phyloP scores from a whole-genome alignment of 64 coral and sea anemone genomes.

The Montipora foliosa region DNA sequence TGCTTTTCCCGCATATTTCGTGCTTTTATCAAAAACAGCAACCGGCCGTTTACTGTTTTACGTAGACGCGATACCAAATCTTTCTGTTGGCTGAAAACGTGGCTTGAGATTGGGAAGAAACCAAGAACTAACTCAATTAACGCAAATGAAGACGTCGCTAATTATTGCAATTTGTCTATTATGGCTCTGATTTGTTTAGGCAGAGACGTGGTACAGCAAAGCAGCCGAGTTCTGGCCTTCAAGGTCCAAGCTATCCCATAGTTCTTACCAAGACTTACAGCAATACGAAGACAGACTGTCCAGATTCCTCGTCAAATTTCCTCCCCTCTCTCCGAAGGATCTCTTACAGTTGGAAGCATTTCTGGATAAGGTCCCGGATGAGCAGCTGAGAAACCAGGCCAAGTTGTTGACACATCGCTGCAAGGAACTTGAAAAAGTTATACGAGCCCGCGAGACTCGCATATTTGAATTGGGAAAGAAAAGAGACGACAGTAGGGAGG shows the following conservation, averaged over 20 bases:
- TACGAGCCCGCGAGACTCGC: conserved; percentile 67
- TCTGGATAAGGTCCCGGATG: conserved; percentile 54
- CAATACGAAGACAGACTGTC: conserved; percentile 51
- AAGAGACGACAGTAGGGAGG: background rate
- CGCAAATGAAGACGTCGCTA: background rate
- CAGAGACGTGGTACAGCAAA: conserved; percentile 85
- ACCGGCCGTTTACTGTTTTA: no score
- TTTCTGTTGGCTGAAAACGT: no score
- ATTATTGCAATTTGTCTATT: background rate
- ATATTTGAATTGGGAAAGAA: conserved; percentile 49
- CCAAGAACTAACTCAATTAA: no score
- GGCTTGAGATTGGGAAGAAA: no score
- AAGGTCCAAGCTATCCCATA: conserved; percentile 40
- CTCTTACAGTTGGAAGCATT: conserved; percentile 64
- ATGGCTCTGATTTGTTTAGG: conserved; percentile 30
- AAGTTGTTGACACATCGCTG: conserved; percentile 73
- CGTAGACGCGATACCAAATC: no score
- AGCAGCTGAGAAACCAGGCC: conserved; percentile 67
- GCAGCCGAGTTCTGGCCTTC: conserved; percentile 82
- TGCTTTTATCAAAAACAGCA: no score
- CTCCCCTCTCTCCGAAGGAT: conserved; percentile 74
- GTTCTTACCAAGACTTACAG: conserved; percentile 67
- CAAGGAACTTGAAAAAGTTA: conserved; percentile 75
- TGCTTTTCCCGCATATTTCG: no score
- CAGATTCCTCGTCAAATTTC: conserved; percentile 73